A percentile compares a stretch with the other conserved stretches of the same genome.
These are phyloP conservation scores for Machimus atricapillus DNA, from an alignment of 2,888 invertebrate species.

Conservation along the genomic window DNA sequence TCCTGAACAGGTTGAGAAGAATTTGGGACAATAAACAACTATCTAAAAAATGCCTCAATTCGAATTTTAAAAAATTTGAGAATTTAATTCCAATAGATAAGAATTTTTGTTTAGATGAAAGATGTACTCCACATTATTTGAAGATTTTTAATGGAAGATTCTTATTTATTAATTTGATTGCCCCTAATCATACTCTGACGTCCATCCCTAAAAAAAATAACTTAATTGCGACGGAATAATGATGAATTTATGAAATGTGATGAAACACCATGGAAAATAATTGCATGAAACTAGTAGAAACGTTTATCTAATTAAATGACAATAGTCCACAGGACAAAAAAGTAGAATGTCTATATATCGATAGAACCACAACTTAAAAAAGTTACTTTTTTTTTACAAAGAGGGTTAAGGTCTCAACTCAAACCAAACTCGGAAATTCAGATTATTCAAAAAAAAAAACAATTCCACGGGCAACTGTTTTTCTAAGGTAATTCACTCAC, in stretches of 20 bases:
- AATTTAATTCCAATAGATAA: no score
- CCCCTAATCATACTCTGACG: neutral
- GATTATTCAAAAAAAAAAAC: conserved; percentile 12
- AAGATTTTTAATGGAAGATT: no score
- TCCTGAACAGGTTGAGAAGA: no score
- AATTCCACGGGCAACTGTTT: conserved; percentile 20
- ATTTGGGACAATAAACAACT: no score
- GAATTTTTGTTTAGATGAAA: no score
- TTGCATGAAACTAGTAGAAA: neutral
- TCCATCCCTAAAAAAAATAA: neutral
- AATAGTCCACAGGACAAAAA: conserved; percentile 22
- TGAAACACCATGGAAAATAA: neutral
- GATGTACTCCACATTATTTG: no score
- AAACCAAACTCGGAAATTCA: conserved; percentile 18
- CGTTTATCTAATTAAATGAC: neutral
- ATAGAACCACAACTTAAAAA: conserved; percentile 12
- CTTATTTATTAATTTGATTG: no score
- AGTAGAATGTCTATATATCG: neutral
- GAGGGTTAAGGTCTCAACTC: neutral
- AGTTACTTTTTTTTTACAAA: neutral
- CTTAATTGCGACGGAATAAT: neutral
- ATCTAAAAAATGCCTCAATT: no score
- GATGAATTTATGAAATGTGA: conserved; percentile 13
- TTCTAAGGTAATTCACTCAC: conserved; percentile 55
- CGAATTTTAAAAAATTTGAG: no score